Evolutionary conservation across 2,888 invertebrate species (phyloP).

Genomic region (Resseliella maxima): DNA sequence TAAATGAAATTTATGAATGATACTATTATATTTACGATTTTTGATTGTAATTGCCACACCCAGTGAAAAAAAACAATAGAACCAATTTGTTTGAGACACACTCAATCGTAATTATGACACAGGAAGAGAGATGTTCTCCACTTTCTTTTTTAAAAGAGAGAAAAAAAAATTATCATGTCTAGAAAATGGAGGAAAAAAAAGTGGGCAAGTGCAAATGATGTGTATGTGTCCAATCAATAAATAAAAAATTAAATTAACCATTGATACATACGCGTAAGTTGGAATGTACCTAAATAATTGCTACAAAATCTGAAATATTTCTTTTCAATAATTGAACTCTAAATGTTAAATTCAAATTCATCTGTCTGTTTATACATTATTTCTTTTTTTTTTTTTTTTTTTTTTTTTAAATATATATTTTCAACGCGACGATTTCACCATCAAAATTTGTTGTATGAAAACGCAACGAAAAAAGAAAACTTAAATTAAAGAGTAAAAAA

Average conservation of each 20-base stretch:
- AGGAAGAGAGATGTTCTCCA: no score
- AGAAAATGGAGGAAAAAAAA: background rate
- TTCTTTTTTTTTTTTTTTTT: background rate
- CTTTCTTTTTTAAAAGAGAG: no score
- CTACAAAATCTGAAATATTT: background rate
- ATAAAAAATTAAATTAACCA: background rate
- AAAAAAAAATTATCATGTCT: background rate
- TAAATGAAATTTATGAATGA: slow-evolving; percentile 28
- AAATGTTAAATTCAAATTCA: background rate
- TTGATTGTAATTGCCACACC: background rate
- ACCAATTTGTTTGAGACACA: background rate
- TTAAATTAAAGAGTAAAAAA: background rate
- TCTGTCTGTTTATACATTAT: no score
- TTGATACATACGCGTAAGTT: background rate
- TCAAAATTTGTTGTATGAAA: background rate
- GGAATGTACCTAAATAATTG: slow-evolving; percentile 14
- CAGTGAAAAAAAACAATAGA: background rate
- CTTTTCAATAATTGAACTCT: background rate
- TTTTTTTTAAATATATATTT: background rate
- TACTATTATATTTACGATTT: slow-evolving; percentile 22
- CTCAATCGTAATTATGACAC: background rate
- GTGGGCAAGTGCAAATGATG: background rate
- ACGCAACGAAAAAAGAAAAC: slow-evolving; percentile 3
- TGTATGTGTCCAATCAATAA: slow-evolving; percentile 4
- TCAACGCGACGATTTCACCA: slow-evolving; percentile 17